Evolutionary conservation across 1,140 invertebrate genomes (phyloP), one percentile per base, ranked within the genome.

Genomic region (Atta cephalotes): DNA sequence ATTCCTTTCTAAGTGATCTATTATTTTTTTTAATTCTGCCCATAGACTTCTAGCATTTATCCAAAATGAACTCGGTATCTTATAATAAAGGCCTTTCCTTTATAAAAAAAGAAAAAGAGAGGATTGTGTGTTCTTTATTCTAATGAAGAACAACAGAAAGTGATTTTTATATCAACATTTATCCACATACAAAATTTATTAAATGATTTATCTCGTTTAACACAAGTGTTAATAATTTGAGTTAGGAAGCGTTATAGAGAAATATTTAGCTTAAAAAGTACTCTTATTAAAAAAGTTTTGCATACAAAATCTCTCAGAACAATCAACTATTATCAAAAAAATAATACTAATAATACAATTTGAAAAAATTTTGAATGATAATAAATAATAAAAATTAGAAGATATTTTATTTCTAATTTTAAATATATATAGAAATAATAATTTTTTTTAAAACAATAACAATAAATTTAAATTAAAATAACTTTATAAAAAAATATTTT

Each of bases 241-340:
- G 3, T n/a, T 53, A 79, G 31, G 39, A 16, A 49, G 12, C 14
- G 25, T 45, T 45, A 45, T 45, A 45, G 9, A 66, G n/a, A 79
- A 66, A 35, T 66, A 66, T 51, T 65, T 66, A 5, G 35, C 3
- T 66, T 51, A 68, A 62, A 77, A 77, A 62, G 16, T 77, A 51
- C 49, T 45, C 21, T 45, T 39, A 16, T 39, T 16, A 58, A 76
- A 76, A 39, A 60, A 60, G 16, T 18, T 35, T 7, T 58, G 0
- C 5, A n/a, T 35, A 53, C 39, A n/a, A 56, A 14, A 77, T 58
- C 14, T 39, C 14, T 9, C 31, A 39, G n/a, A 58, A 21, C 3
- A 14, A 39, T 60, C 3, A 77, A 45, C 16, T 39, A 7, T 0
- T 77, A 39, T 2, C 7, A 51, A 6, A 70, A 70, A 70, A 49